Evolutionary conservation across 2,888 invertebrate species (phyloP).

Genomic region (Ommatoiulus sabulosus): DNA sequence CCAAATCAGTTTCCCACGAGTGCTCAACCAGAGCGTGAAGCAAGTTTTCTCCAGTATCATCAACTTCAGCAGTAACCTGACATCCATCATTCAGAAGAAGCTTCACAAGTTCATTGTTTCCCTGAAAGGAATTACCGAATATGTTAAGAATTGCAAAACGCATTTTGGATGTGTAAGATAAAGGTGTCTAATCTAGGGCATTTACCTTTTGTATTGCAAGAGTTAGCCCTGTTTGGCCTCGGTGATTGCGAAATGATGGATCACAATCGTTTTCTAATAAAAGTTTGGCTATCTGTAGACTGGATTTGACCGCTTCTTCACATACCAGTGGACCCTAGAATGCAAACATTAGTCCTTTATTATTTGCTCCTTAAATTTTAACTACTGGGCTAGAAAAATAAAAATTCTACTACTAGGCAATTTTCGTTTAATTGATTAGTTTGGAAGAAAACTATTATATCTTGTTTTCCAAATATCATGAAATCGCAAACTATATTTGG

Average conservation of each 20-base stretch:
- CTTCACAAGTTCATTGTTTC: conserved; percentile 66
- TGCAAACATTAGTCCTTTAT: neutral
- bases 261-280: conserved; percentile 67
- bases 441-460: no score
- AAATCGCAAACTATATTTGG: no score
- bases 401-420: no score
- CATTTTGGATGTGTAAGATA: neutral
- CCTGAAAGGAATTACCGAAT: conserved; percentile 61
- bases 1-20: conserved; percentile 63
- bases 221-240: conserved; percentile 67
- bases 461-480: no score
- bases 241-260: conserved; percentile 64
- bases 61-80: conserved; percentile 65
- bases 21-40: conserved; percentile 67
- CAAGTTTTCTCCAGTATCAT: conserved; percentile 66
- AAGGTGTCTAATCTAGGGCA: neutral
- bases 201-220: conserved; percentile 64
- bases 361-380: no score
- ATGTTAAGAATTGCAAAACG: neutral
- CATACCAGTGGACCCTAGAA: conserved; percentile 57
- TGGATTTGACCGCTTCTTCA: conserved; percentile 62
- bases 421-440: no score
- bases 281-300: conserved; percentile 66
- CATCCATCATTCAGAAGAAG: conserved; percentile 66
- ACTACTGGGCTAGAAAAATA: no score